These are phyloP conservation scores for Oscheius sp. DNA, from an alignment of 2,888 invertebrate genomes.

Conservation along the genomic window DNA sequence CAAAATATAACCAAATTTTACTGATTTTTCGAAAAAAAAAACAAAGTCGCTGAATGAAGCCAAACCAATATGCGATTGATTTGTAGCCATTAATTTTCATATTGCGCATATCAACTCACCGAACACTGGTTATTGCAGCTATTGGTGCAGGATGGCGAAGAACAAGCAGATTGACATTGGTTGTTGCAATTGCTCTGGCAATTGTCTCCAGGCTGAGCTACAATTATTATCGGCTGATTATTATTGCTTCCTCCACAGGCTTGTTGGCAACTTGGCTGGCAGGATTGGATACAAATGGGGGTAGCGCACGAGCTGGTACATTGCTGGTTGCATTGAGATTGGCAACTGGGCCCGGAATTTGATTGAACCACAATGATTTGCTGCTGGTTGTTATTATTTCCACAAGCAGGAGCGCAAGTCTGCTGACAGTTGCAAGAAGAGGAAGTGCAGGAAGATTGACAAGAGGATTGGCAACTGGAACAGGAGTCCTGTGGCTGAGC, in stretches of 20 bases:
- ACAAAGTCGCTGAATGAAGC: too few relatives aligned
- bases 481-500: constrained; percentile 42
- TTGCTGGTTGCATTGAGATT: constrained; percentile 30
- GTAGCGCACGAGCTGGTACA: constrained; percentile 48
- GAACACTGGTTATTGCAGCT: constrained; percentile 53
- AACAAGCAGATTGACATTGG: constrained; percentile 52
- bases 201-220: constrained; percentile 48
- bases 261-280: constrained; percentile 51
- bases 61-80: too few relatives aligned
- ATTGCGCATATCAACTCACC: constrained; percentile 32
- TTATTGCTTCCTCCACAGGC: constrained; percentile 41
- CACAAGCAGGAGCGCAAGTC: constrained; percentile 46
- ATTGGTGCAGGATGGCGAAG: constrained; percentile 45
- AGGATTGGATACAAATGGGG: constrained; percentile 49
- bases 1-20: too few relatives aligned
- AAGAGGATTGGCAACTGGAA: constrained; percentile 22
- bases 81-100: neutral
- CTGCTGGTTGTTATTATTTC: constrained; percentile 36
- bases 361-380: constrained; percentile 30
- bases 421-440: constrained; percentile 49
- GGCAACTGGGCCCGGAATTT: constrained; percentile 32
- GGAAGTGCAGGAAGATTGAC: constrained; percentile 30
- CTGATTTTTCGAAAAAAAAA: too few relatives aligned
- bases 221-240: constrained; percentile 48
- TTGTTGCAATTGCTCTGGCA: constrained; percentile 55